Conservation (phyloP, 2,888 invertebrate species). For the Drosophila histrio region DNA sequence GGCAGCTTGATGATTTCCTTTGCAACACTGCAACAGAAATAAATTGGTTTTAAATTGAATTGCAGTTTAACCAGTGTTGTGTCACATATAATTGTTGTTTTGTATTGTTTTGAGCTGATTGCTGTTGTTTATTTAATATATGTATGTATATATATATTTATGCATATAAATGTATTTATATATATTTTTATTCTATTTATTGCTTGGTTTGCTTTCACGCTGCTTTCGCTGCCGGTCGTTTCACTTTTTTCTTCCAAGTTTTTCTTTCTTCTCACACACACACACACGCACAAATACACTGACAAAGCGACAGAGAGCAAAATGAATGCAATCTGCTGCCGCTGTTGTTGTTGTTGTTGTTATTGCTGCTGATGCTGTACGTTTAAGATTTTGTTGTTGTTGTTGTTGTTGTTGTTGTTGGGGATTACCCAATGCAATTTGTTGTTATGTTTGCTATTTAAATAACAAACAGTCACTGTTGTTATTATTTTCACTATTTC, state of each 20-base stretch:
- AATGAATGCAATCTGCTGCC: slow-evolving; percentile 57
- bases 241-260: slow-evolving; percentile 67
- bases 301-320: slow-evolving; percentile 60
- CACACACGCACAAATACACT: slow-evolving; percentile 26
- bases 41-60: too few relatives aligned
- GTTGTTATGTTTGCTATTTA: slow-evolving; percentile 5
- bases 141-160: neutral
- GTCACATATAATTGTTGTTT: slow-evolving; percentile 21
- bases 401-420: slow-evolving; percentile 26
- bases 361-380: slow-evolving; percentile 34
- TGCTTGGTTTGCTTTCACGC: slow-evolving; percentile 60
- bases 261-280: slow-evolving; percentile 37
- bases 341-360: slow-evolving; percentile 17
- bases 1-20: slow-evolving; percentile 58
- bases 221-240: slow-evolving; percentile 78
- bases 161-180: slow-evolving; percentile 3
- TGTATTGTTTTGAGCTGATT: neutral
- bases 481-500: slow-evolving; percentile 7
- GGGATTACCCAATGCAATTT: slow-evolving; percentile 30
- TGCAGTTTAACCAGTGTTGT: neutral
- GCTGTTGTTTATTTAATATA: neutral
- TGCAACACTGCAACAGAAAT: slow-evolving; percentile 14
- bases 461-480: slow-evolving; percentile 33
- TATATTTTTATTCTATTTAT: slow-evolving; percentile 38
- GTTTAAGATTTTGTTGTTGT: slow-evolving; percentile 16